These are phyloP conservation scores for Pocillopora verrucosa DNA, from an alignment of 64 coral and sea anemone species.

Conservation along the genomic window DNA sequence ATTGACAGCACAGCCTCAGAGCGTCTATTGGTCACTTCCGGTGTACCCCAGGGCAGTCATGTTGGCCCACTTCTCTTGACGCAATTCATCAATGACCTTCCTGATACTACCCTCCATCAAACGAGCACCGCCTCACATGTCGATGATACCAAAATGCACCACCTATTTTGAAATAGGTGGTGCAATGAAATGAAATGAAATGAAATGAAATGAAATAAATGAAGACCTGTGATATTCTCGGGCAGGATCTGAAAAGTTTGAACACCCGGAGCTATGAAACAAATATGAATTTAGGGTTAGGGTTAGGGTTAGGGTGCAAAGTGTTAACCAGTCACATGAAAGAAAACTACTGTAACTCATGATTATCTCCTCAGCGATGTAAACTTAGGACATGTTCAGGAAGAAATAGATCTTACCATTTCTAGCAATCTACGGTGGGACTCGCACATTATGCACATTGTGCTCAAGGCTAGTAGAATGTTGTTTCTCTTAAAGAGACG, in stretches of 20 bases:
- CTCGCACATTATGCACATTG: not conserved
- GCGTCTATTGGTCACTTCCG: not conserved
- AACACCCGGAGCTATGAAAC: not conserved
- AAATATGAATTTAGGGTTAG: no score
- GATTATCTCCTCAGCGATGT: conserved; percentile 11
- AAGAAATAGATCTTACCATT: conserved; percentile 16
- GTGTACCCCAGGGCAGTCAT: conserved; percentile 5
- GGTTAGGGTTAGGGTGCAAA: not conserved
- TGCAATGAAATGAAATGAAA: no score
- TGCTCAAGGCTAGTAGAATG: conserved; percentile 23
- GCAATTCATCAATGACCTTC: not conserved
- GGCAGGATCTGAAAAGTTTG: conserved; percentile 2
- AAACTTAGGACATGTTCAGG: not conserved
- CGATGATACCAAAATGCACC: conserved; percentile 6
- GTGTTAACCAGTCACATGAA: conserved; percentile 31
- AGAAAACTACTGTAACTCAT: conserved; percentile 1
- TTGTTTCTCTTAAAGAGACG: conserved; percentile 3
- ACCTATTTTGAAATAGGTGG: no score
- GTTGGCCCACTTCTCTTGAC: not conserved
- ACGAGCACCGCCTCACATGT: not conserved
- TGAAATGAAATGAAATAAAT: no score
- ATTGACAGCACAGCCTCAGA: not conserved
- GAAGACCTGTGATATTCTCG: not conserved
- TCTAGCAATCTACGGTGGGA: conserved; percentile 22
- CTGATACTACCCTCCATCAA: not conserved